These are phyloP conservation scores for Danio tinwini DNA, from an alignment of 2,797 vertebrate genomes.

Conservation along the genomic window DNA sequence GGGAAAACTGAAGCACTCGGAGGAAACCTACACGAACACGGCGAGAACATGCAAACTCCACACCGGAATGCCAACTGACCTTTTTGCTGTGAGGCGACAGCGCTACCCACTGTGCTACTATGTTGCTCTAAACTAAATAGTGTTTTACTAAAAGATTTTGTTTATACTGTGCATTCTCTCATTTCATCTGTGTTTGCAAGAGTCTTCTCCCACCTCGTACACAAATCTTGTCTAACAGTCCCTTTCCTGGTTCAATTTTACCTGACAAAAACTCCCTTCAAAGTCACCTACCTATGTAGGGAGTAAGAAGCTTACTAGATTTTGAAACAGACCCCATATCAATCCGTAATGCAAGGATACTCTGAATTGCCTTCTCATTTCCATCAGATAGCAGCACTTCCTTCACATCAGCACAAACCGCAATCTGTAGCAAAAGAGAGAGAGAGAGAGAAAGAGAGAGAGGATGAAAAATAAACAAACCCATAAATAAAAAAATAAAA, in stretches of 20 bases:
- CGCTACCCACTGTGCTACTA: too few relatives aligned
- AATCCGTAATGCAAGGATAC: conserved; percentile 88
- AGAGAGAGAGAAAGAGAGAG: conserved; percentile 71
- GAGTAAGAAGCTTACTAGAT: neutral
- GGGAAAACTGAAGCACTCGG: too few relatives aligned
- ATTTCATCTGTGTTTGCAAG: neutral
- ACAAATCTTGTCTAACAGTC: neutral
- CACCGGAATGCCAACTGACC: too few relatives aligned
- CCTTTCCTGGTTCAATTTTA: neutral
- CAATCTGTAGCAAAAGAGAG: conserved; percentile 84
- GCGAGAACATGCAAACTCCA: too few relatives aligned
- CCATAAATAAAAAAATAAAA: conserved; percentile 41
- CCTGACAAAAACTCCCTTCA: neutral
- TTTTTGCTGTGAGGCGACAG: too few relatives aligned
- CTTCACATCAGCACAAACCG: conserved; percentile 98
- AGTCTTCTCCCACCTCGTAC: neutral
- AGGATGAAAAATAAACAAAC: conserved; percentile 59
- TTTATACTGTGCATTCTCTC: neutral
- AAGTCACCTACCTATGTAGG: conserved; percentile 4
- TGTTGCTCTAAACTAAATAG: too few relatives aligned
- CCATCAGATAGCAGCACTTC: conserved; percentile 99
- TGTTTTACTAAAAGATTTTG: too few relatives aligned
- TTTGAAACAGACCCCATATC: neutral
- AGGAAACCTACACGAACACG: too few relatives aligned
- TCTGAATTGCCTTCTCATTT: conserved; percentile 99